Conservation (phyloP, 2,888 invertebrate genomes). For the Acrocyrtus sp. region DNA sequence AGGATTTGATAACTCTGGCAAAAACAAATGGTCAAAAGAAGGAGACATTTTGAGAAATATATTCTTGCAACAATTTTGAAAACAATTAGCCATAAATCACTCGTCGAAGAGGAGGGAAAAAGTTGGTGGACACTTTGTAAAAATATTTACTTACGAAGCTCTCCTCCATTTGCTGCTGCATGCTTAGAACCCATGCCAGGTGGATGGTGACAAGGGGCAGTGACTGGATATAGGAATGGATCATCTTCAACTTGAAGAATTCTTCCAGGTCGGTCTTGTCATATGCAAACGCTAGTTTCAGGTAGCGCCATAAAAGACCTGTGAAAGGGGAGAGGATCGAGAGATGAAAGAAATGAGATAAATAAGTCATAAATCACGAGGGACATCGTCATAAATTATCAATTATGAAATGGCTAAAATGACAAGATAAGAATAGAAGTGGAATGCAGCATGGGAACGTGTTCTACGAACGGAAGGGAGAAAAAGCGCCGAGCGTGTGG, state of each 20-base stretch:
- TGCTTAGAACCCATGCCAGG: constrained; percentile 60
- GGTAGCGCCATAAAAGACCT: constrained; percentile 64
- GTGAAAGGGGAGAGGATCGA: not conserved
- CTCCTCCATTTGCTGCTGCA: constrained; percentile 13
- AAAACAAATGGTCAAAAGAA: no score
- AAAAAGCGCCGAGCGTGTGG: not conserved
- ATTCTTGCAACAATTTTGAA: not conserved
- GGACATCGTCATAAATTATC: constrained; percentile 50
- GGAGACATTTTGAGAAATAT: not conserved
- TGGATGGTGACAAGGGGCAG: constrained; percentile 62
- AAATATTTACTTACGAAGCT: no score
- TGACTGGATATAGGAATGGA: constrained; percentile 62
- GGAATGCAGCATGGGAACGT: not conserved
- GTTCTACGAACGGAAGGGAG: not conserved
- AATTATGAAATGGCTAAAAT: constrained; percentile 42
- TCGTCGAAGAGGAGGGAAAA: no score
- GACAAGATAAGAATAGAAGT: constrained; percentile 4
- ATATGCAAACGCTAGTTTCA: constrained; percentile 64
- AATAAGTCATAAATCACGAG: no score
- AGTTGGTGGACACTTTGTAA: no score
- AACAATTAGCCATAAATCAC: constrained; percentile 1
- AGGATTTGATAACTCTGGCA: constrained; percentile 48
- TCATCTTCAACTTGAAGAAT: constrained; percentile 62
- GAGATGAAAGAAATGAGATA: no score
- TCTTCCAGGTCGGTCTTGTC: constrained; percentile 63